phyloP scores from a whole-genome alignment of 1,140 invertebrate genomes.

The Brachionus calyciflorus region DNA sequence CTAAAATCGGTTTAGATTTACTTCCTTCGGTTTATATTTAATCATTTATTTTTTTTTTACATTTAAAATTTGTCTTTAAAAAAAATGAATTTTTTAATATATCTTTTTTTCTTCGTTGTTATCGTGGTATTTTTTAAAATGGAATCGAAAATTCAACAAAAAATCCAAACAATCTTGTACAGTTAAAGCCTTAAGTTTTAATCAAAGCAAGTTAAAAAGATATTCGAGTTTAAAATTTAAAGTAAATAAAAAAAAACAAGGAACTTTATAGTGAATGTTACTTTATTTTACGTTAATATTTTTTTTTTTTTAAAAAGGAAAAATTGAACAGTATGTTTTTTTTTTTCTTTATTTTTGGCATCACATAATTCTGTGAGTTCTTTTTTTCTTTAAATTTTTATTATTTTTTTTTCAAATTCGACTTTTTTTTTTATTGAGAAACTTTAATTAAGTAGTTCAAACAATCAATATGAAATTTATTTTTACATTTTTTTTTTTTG shows the following conservation, averaged over 20 bases:
- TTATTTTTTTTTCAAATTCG: conserved; percentile 23
- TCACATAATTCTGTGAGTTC: conserved; percentile 39
- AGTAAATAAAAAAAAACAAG: not conserved
- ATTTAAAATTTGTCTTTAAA: not conserved
- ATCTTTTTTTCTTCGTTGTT: not conserved
- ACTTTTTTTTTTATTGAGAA: not conserved
- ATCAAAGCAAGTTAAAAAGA: not conserved
- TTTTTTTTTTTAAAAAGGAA: not conserved
- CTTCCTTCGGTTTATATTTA: not conserved
- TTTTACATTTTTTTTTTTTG: too few species aligned
- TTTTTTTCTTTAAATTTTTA: not conserved
- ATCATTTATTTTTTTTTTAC: conserved; percentile 8
- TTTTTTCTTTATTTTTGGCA: not conserved
- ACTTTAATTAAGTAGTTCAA: too few species aligned
- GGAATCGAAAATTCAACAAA: conserved; percentile 12
- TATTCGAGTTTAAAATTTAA: not conserved
- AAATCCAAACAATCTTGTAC: too few species aligned
- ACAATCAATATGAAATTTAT: too few species aligned
- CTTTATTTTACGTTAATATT: not conserved
- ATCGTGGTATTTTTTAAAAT: conserved; percentile 23
- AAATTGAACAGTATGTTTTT: not conserved
- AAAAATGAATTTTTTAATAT: conserved; percentile 10
- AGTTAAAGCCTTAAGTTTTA: conserved; percentile 19
- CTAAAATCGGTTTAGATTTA: too few species aligned
- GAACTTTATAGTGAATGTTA: conserved; percentile 30